These are phyloP conservation scores for Drosophila putrida DNA, from an alignment of 2,888 invertebrate genomes.

Conservation along the genomic window DNA sequence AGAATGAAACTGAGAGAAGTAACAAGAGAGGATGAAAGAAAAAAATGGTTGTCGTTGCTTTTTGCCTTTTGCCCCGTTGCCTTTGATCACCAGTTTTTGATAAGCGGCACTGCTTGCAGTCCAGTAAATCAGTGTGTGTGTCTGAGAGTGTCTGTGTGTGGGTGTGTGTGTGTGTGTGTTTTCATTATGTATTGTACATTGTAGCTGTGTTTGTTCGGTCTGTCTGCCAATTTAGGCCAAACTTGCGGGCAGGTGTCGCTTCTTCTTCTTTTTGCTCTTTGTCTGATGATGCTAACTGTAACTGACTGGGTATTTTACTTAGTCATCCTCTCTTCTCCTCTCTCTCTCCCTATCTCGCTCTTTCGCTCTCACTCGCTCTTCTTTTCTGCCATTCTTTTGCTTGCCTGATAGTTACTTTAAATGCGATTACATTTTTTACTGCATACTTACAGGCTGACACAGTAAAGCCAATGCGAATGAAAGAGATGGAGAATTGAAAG, in stretches of 20 bases:
- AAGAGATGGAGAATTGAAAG: background rate
- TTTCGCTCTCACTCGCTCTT: background rate
- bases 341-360: background rate
- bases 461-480: conserved; percentile 1
- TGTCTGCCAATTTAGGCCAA: conserved; percentile 57
- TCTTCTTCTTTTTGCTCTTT: conserved; percentile 14
- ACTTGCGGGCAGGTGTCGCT: conserved; percentile 58
- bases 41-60: conserved; percentile 49
- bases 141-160: conserved; percentile 3
- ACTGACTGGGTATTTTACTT: conserved; percentile 28
- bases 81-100: conserved; percentile 70
- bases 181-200: conserved; percentile 55
- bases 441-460: conserved; percentile 65
- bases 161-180: conserved; percentile 23
- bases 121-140: conserved; percentile 37
- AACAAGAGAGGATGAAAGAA: conserved; percentile 12
- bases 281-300: conserved; percentile 35
- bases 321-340: background rate
- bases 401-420: conserved; percentile 51
- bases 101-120: conserved; percentile 58
- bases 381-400: conserved; percentile 4
- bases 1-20: background rate
- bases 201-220: conserved; percentile 27
- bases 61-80: conserved; percentile 43
- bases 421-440: conserved; percentile 71